phyloP scores from a whole-genome alignment of 2,888 invertebrate species.

The Leptinotarsa peninsularis region DNA sequence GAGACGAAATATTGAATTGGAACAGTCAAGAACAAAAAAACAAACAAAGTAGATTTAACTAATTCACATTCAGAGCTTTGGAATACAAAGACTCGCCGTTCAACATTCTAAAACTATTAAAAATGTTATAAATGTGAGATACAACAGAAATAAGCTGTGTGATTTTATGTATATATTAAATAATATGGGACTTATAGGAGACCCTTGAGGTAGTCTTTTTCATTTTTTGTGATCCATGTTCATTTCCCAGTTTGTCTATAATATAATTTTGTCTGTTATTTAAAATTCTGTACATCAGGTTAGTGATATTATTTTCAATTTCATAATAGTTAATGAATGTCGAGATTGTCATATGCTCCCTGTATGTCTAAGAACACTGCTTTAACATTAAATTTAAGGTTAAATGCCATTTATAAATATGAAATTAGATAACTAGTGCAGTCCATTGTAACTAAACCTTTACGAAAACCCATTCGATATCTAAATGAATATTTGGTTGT shows the following conservation, averaged over 20 bases:
- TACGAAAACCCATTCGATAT: not conserved
- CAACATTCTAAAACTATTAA: no score
- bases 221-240: constrained; percentile 11
- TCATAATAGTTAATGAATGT: not conserved
- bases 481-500: not conserved
- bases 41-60: no score
- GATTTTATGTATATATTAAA: constrained; percentile 27
- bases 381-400: not conserved
- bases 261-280: not conserved
- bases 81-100: no score
- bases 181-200: constrained; percentile 22
- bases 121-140: no score
- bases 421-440: constrained; percentile 3
- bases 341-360: constrained; percentile 13
- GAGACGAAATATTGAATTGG: no score
- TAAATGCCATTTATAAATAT: constrained; percentile 16
- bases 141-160: constrained; percentile 1
- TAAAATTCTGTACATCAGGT: constrained; percentile 10
- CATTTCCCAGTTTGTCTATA: not conserved
- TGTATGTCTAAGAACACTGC: constrained; percentile 22
- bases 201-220: constrained; percentile 26
- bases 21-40: no score
- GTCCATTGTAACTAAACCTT: constrained; percentile 24
- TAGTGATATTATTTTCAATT: not conserved
- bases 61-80: no score